Base-by-base conservation (phyloP, 1,140 invertebrate genomes). In the Plectrocnemia conspersa region DNA sequence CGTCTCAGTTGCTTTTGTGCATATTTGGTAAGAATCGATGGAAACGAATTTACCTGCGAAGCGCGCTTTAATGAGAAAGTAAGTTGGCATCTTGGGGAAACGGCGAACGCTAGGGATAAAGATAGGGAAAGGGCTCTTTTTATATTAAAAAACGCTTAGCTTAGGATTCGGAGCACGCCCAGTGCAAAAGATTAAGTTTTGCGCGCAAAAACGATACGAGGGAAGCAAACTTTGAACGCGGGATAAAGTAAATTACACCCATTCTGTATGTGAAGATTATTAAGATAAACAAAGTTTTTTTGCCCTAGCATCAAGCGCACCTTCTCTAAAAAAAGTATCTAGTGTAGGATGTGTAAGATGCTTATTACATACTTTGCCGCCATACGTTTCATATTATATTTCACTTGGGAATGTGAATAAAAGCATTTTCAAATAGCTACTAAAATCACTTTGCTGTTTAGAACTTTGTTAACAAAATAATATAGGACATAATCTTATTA, bases 91-190 rank as follows among this genome's bases (percentile, higher is more conserved):
- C 25, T 42, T 42, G 38, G 15, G 18, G 13, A 38, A n/a, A 5
- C 9, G 15, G 23, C 11, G 36, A 50, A 36, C 21, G 19, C n/a
- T 32, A 32, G 9, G 27, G 25, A 46, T 25, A 36, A 38, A 23
- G 47, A 25, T 29, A 52, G 41, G 22, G 53, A 19, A 13, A 25
- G n/a, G 22, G 6, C 15, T 25, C 25, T 52, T 38, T 52, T 46
- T 40, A 50, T 57, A 57, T 57, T 57, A 52, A 45, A 57, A 57
- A 57, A 33, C 48, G 55, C 42, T 46, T 46, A 57, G 38, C 33
- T 42, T 32, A 35, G 45, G 33, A 47, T 55, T 55, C 53, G 22
- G 19, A 35, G 41, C 53, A 55, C 45, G 45, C 44, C 45, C 41
- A 24, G 16, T 54, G 41, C 42, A 54, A 45, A 46, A 54, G 52